phyloP scores from a whole-genome alignment of 2,888 invertebrate species.

The Aspidiotus rigidus region DNA sequence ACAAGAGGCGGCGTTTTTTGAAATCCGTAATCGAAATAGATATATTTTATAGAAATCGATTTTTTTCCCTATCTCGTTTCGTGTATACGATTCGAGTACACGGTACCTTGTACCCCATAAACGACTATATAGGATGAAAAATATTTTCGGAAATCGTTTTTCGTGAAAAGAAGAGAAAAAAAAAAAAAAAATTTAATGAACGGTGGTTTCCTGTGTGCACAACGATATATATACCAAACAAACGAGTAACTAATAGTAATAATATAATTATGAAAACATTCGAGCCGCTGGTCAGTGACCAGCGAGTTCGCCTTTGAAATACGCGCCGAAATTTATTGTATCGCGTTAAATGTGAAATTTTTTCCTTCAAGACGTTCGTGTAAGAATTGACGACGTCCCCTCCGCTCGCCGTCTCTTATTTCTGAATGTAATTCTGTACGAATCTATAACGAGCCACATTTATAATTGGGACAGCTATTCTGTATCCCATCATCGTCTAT shows the following conservation, averaged over 20 bases:
- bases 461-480: neutral
- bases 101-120: neutral
- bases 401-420: neutral
- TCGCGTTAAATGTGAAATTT: neutral
- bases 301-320: neutral
- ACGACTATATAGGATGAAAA: neutral
- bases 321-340: neutral
- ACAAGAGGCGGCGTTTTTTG: conserved; percentile 31
- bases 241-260: conserved; percentile 4
- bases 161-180: neutral
- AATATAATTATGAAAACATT: conserved; percentile 4
- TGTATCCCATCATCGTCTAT: neutral
- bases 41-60: conserved; percentile 23
- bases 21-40: conserved; percentile 19
- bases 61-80: neutral
- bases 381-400: neutral
- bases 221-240: neutral
- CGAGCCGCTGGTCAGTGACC: conserved; percentile 1
- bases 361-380: neutral
- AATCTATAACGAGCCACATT: neutral
- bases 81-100: neutral
- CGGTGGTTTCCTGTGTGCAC: neutral
- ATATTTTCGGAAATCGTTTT: neutral
- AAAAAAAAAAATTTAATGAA: no score
- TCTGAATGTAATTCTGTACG: neutral